phyloP scores from a whole-genome alignment of 2,797 vertebrate genomes.

The Arctocebus calabarensis region DNA sequence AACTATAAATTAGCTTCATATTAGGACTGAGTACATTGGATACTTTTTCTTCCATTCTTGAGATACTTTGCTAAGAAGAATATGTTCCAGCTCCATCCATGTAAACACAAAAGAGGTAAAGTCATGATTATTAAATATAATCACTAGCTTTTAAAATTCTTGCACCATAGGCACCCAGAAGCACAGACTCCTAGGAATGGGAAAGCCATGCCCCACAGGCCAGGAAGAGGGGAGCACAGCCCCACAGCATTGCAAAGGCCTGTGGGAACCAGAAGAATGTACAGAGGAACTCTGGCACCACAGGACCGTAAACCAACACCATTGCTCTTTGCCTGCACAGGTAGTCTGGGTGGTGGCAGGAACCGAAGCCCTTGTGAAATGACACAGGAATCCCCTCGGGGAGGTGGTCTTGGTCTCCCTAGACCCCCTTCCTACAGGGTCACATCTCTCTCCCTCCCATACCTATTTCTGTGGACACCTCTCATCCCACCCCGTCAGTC shows the following conservation, averaged over 20 bases:
- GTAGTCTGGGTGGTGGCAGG: accelerated
- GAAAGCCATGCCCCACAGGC: not conserved
- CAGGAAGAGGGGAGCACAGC: accelerated
- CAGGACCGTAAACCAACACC: accelerated
- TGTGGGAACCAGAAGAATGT: accelerated
- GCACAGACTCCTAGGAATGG: not conserved
- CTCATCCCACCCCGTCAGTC: not conserved
- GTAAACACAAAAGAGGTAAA: no score
- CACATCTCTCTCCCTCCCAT: no score
- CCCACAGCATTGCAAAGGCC: not conserved
- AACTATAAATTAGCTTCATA: no score
- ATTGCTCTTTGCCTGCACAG: no score
- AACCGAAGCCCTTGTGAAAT: not conserved
- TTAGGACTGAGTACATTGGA: no score
- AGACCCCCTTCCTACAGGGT: not conserved
- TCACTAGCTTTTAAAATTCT: not conserved
- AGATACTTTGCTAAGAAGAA: no score
- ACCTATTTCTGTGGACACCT: not conserved
- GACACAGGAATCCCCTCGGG: not conserved
- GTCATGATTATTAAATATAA: not conserved
- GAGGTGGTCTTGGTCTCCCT: not conserved
- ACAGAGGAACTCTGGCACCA: no score
- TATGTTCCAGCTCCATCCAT: no score
- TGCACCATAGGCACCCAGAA: not conserved
- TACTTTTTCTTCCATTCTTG: no score